Base-by-base conservation (phyloP, 2,797 vertebrate species). In the Diplodus puntazzo region DNA sequence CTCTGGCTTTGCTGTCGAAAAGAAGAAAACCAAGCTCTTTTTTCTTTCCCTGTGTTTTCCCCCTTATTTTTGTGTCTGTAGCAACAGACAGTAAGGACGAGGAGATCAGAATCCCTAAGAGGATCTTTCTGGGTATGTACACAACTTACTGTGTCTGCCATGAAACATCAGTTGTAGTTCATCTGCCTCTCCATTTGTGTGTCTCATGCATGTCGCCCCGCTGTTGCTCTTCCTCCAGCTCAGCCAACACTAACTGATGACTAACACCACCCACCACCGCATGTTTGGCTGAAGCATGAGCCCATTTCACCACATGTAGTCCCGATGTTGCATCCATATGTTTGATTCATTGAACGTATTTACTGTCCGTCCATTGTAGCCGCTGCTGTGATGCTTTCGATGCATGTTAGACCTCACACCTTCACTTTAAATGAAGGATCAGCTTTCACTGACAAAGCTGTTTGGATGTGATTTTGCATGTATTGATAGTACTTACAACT, bases 41-140 rank as follows among this genome's bases (percentile, higher is more conserved):
- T 60, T 79, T 68, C 62, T 77, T 59, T 73, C 54, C 50, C 53
- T 69, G 14, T 83, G 78, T 79, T 62, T 75, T 54, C 69, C 73
- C 68, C 18, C 43, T 42, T 68, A 88, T 84, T 94, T 94, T 73
- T 90, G 80, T 71, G 89, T 92, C 92, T 93, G 89, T 96, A 96
- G 97, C 96, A 58, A 95, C 97, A 97, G 98, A 98, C 95, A 96
- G 93, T 98, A 98, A 98, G 95, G 98, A 99, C 76, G 98, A 98
- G 95, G 98, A 98, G 92, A 82, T 97, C 96, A 97, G 96, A 97
- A 92, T 93, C 89, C 96, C 96, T 92, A 97, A 96, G 96, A 96
- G 96, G 94, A 94, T 96, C 87, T 98, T 96, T 97, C 94, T 98
- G 95, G 98, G 98, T 99, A 99, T 68, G 98, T 99, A 99, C 95